Percentiles rank a stretch among this genome's conserved stretches.
These are phyloP conservation scores for Branchipolynoe longqiensis DNA, from an alignment of 2,888 invertebrate genomes.

Conservation along the genomic window DNA sequence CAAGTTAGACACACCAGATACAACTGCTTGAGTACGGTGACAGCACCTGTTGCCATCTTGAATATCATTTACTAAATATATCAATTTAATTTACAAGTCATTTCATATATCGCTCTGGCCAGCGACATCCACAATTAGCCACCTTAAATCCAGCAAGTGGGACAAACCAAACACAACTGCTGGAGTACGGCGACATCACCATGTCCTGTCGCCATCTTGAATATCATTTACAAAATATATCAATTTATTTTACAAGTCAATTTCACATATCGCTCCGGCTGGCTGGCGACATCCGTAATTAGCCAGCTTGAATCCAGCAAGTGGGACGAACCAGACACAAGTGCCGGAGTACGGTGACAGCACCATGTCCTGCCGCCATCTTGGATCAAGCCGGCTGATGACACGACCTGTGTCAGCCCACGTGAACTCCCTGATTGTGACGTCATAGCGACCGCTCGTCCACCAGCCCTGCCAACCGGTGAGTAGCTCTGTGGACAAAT, in stretches of 20 bases:
- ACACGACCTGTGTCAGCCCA: conserved; percentile 42
- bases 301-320: conserved; percentile 12
- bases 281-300: conserved; percentile 56
- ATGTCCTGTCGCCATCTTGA: conserved; percentile 45
- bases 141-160: conserved; percentile 22
- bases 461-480: conserved; percentile 60
- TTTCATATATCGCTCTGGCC: no score
- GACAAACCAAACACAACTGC: conserved; percentile 58
- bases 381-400: conserved; percentile 54
- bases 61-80: no score
- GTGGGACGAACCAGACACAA: conserved; percentile 58
- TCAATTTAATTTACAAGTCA: no score
- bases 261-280: conserved; percentile 51
- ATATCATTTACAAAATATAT: no score
- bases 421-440: conserved; percentile 39
- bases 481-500: conserved; percentile 37
- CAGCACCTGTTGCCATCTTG: no score
- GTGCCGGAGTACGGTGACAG: conserved; percentile 49
- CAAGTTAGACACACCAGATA: no score
- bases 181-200: conserved; percentile 27
- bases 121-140: conserved; percentile 51
- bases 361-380: conserved; percentile 25
- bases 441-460: conserved; percentile 46
- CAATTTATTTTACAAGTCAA: conserved; percentile 41
- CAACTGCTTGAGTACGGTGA: no score